Base-by-base conservation (phyloP, 2,888 invertebrate species). In the Cheilosia impressa region DNA sequence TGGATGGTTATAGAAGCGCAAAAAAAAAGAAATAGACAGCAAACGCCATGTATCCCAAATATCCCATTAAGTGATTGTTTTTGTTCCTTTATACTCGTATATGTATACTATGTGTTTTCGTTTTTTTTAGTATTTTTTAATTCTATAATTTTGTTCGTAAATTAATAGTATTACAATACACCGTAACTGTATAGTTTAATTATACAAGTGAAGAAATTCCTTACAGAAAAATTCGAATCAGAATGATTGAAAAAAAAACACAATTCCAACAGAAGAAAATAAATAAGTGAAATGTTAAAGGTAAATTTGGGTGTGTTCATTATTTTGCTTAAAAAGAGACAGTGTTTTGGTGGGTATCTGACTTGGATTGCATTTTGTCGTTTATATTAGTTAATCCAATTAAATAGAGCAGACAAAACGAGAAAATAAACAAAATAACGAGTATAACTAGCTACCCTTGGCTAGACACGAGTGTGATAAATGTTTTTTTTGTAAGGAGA, bases 81-180 rank as follows among this genome's bases (percentile, higher is more conserved):
- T 65, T 76, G 81, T 77, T 76, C 81, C 76, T 82, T 76, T 63
- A 71, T 45, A 65, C 38, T 81, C 68, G 63, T 76, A 45, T 76
- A 45, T 24, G 58, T 76, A 69, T 81, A 81, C 57, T 58, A 47
- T 19, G 47, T 2, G 38, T 31, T 22, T 34, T 53, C 41, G 2
- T 38, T 45, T 9, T 66, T 65, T 65, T 5, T 34, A 31, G 19
- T 43, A 3, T 68, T 31, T 57, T n/a, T 55, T 19, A 47, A 7
- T 24, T 38, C 7, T 45, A 27, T 34, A 55, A 41, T 60, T 73
- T 63, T 45, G 6, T 45, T 55, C 15, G 41, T 62, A 27, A 52
- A 53, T 45, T 43, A 52, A 69, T 65, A 65, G 47, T 63, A 81
- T 58, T 76, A 53, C 24, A 58, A 38, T 57, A 71, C 41, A 65